Conservation (phyloP, 2,888 invertebrate species). For the Drosophila tanythrix region DNA sequence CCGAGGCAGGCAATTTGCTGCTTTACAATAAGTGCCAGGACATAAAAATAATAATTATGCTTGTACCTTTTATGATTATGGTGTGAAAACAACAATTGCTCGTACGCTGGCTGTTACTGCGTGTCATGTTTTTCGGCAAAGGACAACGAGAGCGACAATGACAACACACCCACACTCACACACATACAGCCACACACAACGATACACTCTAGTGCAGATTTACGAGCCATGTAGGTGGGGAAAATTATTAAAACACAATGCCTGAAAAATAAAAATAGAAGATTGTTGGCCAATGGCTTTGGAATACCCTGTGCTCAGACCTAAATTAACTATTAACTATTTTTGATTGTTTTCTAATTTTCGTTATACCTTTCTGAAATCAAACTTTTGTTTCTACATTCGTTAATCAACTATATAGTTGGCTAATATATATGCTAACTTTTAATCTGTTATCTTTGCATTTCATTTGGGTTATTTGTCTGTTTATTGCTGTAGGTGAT, state of each 20-base stretch:
- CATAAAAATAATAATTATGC: constrained; percentile 83
- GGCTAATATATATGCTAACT: background rate
- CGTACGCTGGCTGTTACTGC: constrained; percentile 21
- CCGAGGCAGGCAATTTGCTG: constrained; percentile 78
- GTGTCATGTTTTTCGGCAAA: constrained; percentile 32
- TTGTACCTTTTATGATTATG: constrained; percentile 81
- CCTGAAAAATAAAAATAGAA: constrained; percentile 27
- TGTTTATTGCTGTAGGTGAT: background rate
- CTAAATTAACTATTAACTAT: background rate
- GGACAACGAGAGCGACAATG: constrained; percentile 29
- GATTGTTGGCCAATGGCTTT: background rate
- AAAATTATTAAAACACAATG: constrained; percentile 78
- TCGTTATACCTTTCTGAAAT: background rate
- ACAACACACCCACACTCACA: constrained; percentile 24
- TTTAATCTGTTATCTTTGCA: background rate
- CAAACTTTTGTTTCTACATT: background rate
- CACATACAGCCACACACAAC: constrained; percentile 11
- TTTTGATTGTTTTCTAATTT: background rate
- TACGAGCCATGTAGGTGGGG: constrained; percentile 74
- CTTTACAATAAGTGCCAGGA: constrained; percentile 79
- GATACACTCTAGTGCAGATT: constrained; percentile 64
- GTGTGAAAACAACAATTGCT: constrained; percentile 80
- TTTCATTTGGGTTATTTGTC: background rate
- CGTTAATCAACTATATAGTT: background rate
- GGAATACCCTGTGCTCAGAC: constrained; percentile 1